Percentiles rank a stretch among this genome's conserved stretches.
Conservation (phyloP, 2,113 vertebrate genomes). For the Nycticebus coucang region DNA sequence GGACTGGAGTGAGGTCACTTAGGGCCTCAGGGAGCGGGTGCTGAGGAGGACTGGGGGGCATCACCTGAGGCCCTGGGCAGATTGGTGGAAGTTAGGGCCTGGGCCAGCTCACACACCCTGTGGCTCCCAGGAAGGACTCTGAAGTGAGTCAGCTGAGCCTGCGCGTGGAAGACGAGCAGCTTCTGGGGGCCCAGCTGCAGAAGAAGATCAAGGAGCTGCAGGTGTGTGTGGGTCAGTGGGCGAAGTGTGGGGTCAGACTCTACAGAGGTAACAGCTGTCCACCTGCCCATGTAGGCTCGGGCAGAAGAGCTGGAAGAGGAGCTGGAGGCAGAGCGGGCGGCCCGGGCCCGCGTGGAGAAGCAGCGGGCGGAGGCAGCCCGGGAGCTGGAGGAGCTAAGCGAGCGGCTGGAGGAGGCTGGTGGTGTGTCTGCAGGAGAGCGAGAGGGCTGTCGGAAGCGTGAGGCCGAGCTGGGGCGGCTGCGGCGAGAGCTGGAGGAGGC, state of each 20-base stretch:
- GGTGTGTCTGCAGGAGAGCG: conserved; percentile 90
- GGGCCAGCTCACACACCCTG: neutral
- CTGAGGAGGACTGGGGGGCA: too few relatives aligned
- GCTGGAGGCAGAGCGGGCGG: conserved; percentile 92
- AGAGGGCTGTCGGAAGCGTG: conserved; percentile 93
- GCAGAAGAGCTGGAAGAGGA: conserved; percentile 95
- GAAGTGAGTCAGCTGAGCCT: conserved; percentile 91
- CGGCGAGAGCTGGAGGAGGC: conserved; percentile 94
- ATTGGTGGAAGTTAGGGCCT: neutral
- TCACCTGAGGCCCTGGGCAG: neutral
- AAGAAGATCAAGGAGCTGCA: conserved; percentile 97
- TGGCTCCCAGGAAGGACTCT: conserved; percentile 91
- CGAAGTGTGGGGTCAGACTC: neutral
- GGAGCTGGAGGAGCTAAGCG: conserved; percentile 95
- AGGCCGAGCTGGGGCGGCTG: conserved; percentile 90
- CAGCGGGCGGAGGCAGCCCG: conserved; percentile 91
- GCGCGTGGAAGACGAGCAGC: conserved; percentile 93
- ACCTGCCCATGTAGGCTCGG: conserved; percentile 85
- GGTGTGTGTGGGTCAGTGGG: conserved; percentile 76
- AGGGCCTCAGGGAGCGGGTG: neutral
- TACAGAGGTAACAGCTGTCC: neutral
- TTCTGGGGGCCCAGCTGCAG: conserved; percentile 90
- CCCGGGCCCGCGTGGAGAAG: conserved; percentile 93
- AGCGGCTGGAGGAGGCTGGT: conserved; percentile 93
- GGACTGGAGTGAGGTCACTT: neutral